These are phyloP conservation scores for Sebastes fasciatus DNA, from an alignment of 2,113 vertebrate genomes.

Conservation along the genomic window DNA sequence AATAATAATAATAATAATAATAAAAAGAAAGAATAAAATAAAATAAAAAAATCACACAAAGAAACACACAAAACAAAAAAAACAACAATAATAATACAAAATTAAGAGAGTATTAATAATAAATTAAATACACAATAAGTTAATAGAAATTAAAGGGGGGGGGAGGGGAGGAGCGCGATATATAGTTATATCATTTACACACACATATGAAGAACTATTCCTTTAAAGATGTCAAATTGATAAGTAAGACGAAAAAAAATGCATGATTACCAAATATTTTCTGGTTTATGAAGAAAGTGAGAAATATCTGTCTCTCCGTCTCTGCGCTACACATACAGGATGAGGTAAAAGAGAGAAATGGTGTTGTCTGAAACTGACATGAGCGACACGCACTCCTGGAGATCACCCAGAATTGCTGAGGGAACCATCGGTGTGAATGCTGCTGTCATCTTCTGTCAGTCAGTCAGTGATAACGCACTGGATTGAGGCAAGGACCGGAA, in stretches of 20 bases:
- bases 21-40: too few relatives aligned
- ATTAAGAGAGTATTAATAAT: too few relatives aligned
- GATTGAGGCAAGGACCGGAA: conserved; percentile 18
- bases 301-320: not conserved
- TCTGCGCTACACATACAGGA: not conserved
- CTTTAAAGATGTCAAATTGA: not conserved
- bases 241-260: not conserved
- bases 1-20: too few relatives aligned
- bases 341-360: not conserved
- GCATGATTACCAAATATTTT: not conserved
- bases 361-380: not conserved
- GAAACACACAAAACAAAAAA: too few relatives aligned
- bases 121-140: too few relatives aligned
- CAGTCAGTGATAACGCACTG: conserved; percentile 34
- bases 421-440: conserved; percentile 19
- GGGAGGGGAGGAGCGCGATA: too few relatives aligned
- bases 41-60: too few relatives aligned
- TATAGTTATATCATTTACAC: too few relatives aligned
- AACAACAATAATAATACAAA: too few relatives aligned
- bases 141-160: too few relatives aligned
- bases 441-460: conserved; percentile 21
- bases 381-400: conserved; percentile 4
- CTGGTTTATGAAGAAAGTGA: too few relatives aligned
- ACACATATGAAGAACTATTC: not conserved
- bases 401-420: conserved; percentile 8